Conservation (phyloP, 1,140 invertebrate species). For the Cherax quadricarinatus region DNA sequence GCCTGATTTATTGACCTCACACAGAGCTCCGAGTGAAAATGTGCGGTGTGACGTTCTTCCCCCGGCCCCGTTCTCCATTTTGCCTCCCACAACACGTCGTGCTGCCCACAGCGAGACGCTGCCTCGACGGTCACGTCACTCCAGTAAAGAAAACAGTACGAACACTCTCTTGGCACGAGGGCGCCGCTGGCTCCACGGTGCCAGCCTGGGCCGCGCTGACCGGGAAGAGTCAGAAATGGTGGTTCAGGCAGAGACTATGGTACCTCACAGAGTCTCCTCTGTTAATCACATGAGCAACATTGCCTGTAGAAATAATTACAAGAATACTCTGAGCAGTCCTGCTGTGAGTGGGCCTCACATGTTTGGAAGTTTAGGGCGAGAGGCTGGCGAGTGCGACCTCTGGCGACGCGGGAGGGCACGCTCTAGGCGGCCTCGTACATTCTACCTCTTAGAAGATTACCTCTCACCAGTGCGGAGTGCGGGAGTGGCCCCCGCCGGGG, state of each 20-base stretch:
- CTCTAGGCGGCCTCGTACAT: slow-evolving; percentile 66
- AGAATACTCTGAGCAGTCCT: slow-evolving; percentile 45
- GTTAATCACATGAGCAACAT: slow-evolving; percentile 7
- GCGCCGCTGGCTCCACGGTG: slow-evolving; percentile 64
- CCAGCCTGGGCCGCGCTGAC: slow-evolving; percentile 61
- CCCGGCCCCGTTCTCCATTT: slow-evolving; percentile 66
- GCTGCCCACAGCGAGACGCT: slow-evolving; percentile 68
- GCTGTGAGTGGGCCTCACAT: not conserved
- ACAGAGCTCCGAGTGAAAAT: slow-evolving; percentile 51
- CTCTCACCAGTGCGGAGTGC: slow-evolving; percentile 63
- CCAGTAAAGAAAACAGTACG: slow-evolving; percentile 52
- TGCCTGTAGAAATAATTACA: not conserved
- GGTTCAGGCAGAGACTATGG: slow-evolving; percentile 48
- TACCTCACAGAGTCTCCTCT: not conserved
- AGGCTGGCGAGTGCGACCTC: slow-evolving; percentile 26
- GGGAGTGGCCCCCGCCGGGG: slow-evolving; percentile 55
- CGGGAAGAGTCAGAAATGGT: slow-evolving; percentile 58
- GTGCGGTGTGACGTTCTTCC: slow-evolving; percentile 52
- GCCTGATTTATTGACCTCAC: slow-evolving; percentile 72
- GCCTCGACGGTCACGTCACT: slow-evolving; percentile 60
- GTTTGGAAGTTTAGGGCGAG: slow-evolving; percentile 15
- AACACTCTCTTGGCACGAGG: slow-evolving; percentile 66
- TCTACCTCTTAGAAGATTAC: slow-evolving; percentile 72
- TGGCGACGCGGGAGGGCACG: slow-evolving; percentile 35
- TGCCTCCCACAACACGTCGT: slow-evolving; percentile 67